phyloP scores from a whole-genome alignment of 2,797 vertebrate genomes.

The Okamejei kenojei region DNA sequence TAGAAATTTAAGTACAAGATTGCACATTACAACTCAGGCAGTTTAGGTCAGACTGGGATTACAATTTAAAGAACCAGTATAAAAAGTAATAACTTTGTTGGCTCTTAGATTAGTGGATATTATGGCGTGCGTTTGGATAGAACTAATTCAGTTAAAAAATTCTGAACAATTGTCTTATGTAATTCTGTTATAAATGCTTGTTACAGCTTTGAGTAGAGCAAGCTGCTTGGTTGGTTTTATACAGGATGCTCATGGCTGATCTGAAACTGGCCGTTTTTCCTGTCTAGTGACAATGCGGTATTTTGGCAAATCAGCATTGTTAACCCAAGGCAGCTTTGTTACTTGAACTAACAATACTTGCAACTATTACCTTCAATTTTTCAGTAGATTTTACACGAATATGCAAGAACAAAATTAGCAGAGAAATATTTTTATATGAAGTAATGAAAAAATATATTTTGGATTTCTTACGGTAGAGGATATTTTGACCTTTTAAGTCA shows the following conservation, averaged over 20 bases:
- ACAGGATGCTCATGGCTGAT: neutral
- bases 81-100: too few relatives aligned
- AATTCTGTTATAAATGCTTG: neutral
- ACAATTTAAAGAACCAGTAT: neutral
- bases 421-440: neutral
- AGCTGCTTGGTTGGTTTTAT: neutral
- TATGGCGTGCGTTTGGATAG: neutral
- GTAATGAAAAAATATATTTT: neutral
- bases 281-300: neutral
- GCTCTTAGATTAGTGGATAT: neutral
- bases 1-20: neutral
- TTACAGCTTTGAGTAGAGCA: neutral
- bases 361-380: neutral
- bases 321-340: neutral
- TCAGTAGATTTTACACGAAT: neutral
- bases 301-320: neutral
- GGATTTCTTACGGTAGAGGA: neutral
- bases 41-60: neutral
- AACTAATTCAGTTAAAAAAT: neutral
- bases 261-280: neutral
- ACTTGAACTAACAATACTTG: neutral
- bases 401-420: neutral
- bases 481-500: neutral
- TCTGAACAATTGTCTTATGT: neutral
- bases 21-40: neutral